These are phyloP conservation scores for Liasis olivaceus DNA, from an alignment of 2,797 vertebrate genomes.

Conservation along the genomic window DNA sequence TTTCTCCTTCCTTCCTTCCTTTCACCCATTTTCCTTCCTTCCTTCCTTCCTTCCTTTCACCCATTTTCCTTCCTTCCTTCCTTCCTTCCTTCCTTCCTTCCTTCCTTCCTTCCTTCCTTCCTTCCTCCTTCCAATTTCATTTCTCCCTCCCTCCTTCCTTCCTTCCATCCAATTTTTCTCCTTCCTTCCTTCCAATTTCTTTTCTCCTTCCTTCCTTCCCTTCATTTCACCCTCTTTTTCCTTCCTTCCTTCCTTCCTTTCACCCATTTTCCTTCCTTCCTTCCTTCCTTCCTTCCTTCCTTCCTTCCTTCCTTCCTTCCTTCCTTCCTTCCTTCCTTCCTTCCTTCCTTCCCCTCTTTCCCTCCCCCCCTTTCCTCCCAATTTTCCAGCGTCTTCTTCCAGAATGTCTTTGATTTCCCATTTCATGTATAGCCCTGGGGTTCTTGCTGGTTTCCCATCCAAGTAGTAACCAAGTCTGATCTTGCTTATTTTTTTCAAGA, in stretches of 20 bases:
- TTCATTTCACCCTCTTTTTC: fast-evolving
- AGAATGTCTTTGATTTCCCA: neutral
- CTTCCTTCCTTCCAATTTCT: neutral
- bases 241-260: neutral
- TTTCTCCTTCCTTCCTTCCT: fast-evolving
- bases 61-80: fast-evolving
- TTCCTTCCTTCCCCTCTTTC: too few relatives aligned
- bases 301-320: too few relatives aligned
- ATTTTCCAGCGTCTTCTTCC: neutral
- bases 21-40: fast-evolving
- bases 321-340: too few relatives aligned
- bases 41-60: neutral
- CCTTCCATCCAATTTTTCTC: too few relatives aligned
- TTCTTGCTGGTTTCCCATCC: neutral
- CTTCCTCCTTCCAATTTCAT: fast-evolving
- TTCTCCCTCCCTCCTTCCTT: fast-evolving
- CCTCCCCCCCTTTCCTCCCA: too few relatives aligned
- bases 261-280: too few relatives aligned
- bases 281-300: too few relatives aligned
- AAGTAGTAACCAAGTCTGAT: neutral
- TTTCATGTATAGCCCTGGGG: neutral
- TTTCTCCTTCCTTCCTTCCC: fast-evolving
- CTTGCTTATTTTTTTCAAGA: neutral
- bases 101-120: neutral
- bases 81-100: neutral